These are phyloP conservation scores for Cryptotermes secundus DNA, from an alignment of 1,140 invertebrate genomes.

Conservation along the genomic window DNA sequence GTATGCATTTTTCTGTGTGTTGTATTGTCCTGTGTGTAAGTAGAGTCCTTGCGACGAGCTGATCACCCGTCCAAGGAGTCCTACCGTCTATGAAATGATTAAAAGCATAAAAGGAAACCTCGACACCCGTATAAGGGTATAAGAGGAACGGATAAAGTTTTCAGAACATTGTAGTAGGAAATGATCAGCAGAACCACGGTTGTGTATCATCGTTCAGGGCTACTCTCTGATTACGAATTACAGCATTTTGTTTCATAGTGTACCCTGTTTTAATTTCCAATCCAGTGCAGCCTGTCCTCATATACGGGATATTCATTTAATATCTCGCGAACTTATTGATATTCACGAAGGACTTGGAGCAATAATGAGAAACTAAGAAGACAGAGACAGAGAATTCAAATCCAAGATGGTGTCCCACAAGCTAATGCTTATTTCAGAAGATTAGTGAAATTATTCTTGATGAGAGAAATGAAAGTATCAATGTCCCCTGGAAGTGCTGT, in stretches of 20 bases:
- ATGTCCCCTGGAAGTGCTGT: background rate
- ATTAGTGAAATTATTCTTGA: background rate
- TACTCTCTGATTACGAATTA: background rate
- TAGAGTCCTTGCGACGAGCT: too few relatives aligned
- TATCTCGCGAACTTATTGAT: background rate
- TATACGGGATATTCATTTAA: slow-evolving; percentile 4
- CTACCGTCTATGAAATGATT: too few relatives aligned
- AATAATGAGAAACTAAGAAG: slow-evolving; percentile 9
- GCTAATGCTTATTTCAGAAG: background rate
- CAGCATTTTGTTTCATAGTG: background rate
- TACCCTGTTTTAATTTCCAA: background rate
- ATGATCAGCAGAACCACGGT: too few relatives aligned
- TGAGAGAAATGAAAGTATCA: background rate
- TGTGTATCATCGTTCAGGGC: too few relatives aligned
- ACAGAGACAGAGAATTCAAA: background rate
- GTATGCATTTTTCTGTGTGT: too few relatives aligned
- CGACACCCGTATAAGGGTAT: too few relatives aligned
- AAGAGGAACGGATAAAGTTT: too few relatives aligned
- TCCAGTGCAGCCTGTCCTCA: background rate
- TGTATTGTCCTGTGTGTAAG: too few relatives aligned
- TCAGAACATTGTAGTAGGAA: too few relatives aligned
- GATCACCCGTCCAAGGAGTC: too few relatives aligned
- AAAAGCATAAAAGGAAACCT: too few relatives aligned
- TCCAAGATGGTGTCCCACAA: background rate
- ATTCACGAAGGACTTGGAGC: background rate